Evolutionary conservation across 2,888 invertebrate species (phyloP).

Genomic region (Chelonus formosanus): DNA sequence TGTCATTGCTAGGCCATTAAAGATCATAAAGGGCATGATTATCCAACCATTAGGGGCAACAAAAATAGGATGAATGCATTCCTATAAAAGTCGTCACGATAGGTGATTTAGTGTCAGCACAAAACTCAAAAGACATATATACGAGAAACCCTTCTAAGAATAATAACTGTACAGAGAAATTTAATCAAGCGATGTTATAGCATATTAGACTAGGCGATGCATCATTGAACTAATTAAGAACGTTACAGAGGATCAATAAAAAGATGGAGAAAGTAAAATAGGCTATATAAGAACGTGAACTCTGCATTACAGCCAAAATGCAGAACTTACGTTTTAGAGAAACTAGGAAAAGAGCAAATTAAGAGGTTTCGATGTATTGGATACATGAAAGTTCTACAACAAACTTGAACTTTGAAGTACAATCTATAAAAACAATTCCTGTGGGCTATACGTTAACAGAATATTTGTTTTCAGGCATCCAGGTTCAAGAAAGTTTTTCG

Average conservation of each 20-base stretch:
- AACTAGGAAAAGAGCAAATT: constrained; percentile 28
- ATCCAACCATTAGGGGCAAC: not conserved
- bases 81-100: constrained; percentile 4
- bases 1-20: constrained; percentile 20
- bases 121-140: constrained; percentile 15
- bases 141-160: constrained; percentile 14
- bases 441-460: constrained; percentile 33
- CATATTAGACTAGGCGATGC: constrained; percentile 41
- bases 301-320: constrained; percentile 40
- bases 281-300: constrained; percentile 43
- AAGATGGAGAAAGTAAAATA: constrained; percentile 41
- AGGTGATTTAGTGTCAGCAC: constrained; percentile 17
- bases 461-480: constrained; percentile 31
- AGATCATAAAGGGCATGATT: constrained; percentile 27
- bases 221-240: constrained; percentile 42
- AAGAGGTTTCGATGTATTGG: constrained; percentile 38
- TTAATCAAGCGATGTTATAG: constrained; percentile 38
- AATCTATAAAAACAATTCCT: constrained; percentile 26
- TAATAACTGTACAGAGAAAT: constrained; percentile 14
- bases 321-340: constrained; percentile 41
- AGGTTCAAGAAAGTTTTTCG: constrained; percentile 38
- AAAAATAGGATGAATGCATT: constrained; percentile 16
- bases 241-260: constrained; percentile 41
- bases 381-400: constrained; percentile 37
- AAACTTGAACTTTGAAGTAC: constrained; percentile 32